Conservation (phyloP, 2,888 invertebrate genomes). For the Apamea crenata region DNA sequence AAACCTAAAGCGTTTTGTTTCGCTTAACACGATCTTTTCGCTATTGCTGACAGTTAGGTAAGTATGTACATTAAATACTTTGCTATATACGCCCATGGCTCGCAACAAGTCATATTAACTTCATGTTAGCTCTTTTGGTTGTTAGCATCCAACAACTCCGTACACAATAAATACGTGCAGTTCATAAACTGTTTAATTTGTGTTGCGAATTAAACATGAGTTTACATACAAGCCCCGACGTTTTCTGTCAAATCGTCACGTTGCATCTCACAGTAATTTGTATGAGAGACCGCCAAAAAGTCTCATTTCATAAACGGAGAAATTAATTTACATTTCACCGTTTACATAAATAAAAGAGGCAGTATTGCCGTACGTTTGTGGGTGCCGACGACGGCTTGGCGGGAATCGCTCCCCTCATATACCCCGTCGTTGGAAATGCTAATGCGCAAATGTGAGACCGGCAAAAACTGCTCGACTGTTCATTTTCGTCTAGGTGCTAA, state of each 20-base stretch:
- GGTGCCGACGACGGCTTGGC: slow-evolving; percentile 64
- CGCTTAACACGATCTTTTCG: background rate
- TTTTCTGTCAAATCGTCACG: slow-evolving; percentile 58
- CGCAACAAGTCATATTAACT: slow-evolving; percentile 44
- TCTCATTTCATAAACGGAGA: slow-evolving; percentile 81
- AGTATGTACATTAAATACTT: slow-evolving; percentile 21
- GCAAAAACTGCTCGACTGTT: slow-evolving; percentile 79
- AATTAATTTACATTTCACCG: slow-evolving; percentile 86
- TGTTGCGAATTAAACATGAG: slow-evolving; percentile 45
- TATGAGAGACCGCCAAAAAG: slow-evolving; percentile 77
- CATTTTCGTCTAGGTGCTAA: slow-evolving; percentile 78
- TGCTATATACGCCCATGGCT: background rate
- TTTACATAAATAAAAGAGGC: slow-evolving; percentile 83
- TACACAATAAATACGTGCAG: slow-evolving; percentile 38
- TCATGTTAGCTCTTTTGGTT: slow-evolving; percentile 34
- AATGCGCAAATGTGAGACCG: slow-evolving; percentile 80
- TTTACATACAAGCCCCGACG: slow-evolving; percentile 26
- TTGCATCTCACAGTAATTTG: slow-evolving; percentile 73
- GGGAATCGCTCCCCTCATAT: slow-evolving; percentile 61
- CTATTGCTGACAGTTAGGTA: background rate
- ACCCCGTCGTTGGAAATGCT: slow-evolving; percentile 76
- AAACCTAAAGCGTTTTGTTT: slow-evolving; percentile 12
- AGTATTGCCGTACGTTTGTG: slow-evolving; percentile 78
- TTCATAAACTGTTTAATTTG: slow-evolving; percentile 48
- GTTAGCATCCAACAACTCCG: slow-evolving; percentile 23